Base-by-base conservation (phyloP, 1,140 invertebrate genomes). In the Zaprionus inermis region DNA sequence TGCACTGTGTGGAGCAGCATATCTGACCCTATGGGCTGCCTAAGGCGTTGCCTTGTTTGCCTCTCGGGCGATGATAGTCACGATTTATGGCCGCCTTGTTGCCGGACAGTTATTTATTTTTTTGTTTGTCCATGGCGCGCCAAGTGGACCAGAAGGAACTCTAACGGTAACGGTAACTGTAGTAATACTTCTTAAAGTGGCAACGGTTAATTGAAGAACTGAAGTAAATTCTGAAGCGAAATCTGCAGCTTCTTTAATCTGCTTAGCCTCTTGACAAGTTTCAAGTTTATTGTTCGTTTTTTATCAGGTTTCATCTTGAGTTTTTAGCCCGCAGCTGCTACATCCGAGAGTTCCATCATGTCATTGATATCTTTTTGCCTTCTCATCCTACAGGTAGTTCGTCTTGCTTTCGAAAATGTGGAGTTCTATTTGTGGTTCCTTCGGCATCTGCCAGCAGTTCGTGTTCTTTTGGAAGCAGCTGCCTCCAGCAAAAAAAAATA, bases 41-140 rank as follows among this genome's bases (percentile, higher is more conserved):
- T 51, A 61, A 56, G 49, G 49, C 52, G 36, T 36, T 66, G 32
- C n/a, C 54, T 32, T 57, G 41, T 49, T 58, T 57, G 69, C 56
- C 64, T 60, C 70, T 30, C 46, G 36, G 24, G 64, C 65, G 18
- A 54, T 60, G 57, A 69, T 69, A 61, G 70, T 16, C 70, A 72
- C 64, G 64, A 73, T 73, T 73, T 73, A 73, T 73, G 65, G 65
- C 6, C 28, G 65, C 38, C 51, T 44, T 24, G 49, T 65, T 36
- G 30, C 41, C 41, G 71, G 65, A 46, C 49, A 60, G 36, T 34
- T 72, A 58, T 59, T 72, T 67, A 41, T 68, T 68, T 55, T 55
- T 55, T 54, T 69, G 30, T 58, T 59, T 49, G 44, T 49, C 18
- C 18, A 49, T 12, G 10, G 44, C 38, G 38, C 38, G 38, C n/a